A percentile compares a stretch with the other conserved stretches of the same genome.
phyloP scores from a whole-genome alignment of 2,888 invertebrate genomes.

The Branchellion lobata region DNA sequence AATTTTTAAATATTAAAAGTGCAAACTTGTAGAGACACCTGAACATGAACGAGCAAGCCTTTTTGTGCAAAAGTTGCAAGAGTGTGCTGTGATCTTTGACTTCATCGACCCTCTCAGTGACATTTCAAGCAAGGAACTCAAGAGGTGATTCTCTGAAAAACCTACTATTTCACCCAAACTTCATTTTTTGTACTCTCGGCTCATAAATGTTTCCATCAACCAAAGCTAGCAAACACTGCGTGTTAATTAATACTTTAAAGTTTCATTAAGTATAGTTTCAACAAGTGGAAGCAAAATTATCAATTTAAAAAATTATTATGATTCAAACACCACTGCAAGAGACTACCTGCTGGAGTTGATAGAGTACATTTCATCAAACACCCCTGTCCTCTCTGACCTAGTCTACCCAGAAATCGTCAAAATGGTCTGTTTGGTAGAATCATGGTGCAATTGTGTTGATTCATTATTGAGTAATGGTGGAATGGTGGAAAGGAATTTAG shows the following conservation, averaged over 20 bases:
- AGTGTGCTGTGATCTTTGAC: conserved; percentile 98
- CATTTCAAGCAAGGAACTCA: conserved; percentile 97
- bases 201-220: conserved; percentile 93
- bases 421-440: conserved; percentile 89
- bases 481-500: too few relatives aligned
- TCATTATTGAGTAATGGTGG: too few relatives aligned
- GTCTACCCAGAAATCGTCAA: conserved; percentile 97
- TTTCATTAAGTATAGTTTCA: too few relatives aligned
- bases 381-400: conserved; percentile 90
- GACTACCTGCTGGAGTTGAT: conserved; percentile 93
- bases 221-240: conserved; percentile 98
- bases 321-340: neutral
- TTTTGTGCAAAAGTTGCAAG: conserved; percentile 92
- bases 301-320: too few relatives aligned
- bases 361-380: conserved; percentile 85
- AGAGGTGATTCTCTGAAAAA: conserved; percentile 90
- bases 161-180: conserved; percentile 96
- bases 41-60: conserved; percentile 95
- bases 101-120: conserved; percentile 95
- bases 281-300: too few relatives aligned
- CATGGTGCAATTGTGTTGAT: too few relatives aligned
- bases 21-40: too few relatives aligned
- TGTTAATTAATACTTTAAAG: too few relatives aligned
- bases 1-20: too few relatives aligned
- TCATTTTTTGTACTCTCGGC: conserved; percentile 85